These are phyloP conservation scores for Trachelus troglodyta DNA, from an alignment of 2,888 invertebrate species.

Conservation along the genomic window DNA sequence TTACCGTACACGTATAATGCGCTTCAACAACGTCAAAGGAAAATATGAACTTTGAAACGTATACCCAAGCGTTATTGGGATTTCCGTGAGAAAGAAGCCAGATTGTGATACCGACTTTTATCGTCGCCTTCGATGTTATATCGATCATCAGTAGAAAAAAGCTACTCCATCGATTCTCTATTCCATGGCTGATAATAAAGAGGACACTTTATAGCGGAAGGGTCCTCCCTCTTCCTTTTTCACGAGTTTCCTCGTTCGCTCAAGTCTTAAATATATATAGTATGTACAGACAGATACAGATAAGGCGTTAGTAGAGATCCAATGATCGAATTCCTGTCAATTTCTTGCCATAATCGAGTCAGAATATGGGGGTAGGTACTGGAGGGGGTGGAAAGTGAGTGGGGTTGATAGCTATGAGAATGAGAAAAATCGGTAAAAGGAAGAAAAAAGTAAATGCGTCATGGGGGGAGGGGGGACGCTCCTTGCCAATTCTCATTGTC, in stretches of 20 bases:
- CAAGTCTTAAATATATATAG: neutral
- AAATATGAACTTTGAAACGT: neutral
- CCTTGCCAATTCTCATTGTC: neutral
- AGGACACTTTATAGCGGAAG: neutral
- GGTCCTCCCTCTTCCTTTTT: neutral
- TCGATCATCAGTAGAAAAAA: neutral
- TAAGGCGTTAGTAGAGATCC: neutral
- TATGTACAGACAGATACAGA: neutral
- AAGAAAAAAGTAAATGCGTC: neutral
- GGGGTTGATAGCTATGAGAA: neutral
- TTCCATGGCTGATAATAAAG: neutral
- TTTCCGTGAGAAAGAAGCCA: neutral
- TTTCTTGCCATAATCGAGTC: neutral
- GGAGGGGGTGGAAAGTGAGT: neutral
- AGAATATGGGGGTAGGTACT: neutral
- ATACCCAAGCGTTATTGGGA: neutral
- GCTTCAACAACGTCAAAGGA: neutral
- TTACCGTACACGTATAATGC: neutral
- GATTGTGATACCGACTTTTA: neutral
- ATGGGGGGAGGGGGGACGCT: neutral
- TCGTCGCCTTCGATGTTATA: neutral
- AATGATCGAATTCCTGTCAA: neutral
- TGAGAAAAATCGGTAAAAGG: neutral
- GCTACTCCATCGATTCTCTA: neutral
- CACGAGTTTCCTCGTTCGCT: neutral